phyloP scores from a whole-genome alignment of 2,113 vertebrate genomes.

The Bagarius yarrelli region DNA sequence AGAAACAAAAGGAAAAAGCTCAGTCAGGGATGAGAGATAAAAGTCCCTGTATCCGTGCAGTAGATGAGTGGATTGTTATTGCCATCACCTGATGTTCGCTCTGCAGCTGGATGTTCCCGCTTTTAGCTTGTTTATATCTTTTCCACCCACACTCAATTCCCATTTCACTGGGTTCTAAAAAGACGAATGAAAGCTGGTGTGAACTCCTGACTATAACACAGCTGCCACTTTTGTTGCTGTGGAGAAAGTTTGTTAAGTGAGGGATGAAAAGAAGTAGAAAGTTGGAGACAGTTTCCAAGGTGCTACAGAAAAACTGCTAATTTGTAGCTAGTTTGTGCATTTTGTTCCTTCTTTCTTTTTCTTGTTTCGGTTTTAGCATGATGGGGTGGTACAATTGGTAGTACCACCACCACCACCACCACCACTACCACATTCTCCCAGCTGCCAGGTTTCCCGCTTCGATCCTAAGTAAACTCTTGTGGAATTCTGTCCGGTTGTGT shows the following conservation, averaged over 20 bases:
- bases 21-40: not conserved
- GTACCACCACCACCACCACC: no score
- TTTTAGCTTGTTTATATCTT: slow-evolving; percentile 3
- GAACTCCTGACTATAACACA: not conserved
- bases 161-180: slow-evolving; percentile 1
- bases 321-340: not conserved
- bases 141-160: not conserved
- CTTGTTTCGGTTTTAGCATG: not conserved
- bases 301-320: not conserved
- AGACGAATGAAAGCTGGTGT: not conserved
- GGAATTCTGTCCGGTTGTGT: not conserved
- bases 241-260: not conserved
- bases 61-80: not conserved
- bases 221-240: slow-evolving; percentile 1
- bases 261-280: not conserved
- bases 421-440: no score
- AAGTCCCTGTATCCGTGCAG: not conserved
- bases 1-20: not conserved
- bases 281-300: not conserved
- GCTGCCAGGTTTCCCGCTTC: not conserved
- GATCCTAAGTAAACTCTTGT: not conserved
- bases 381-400: no score
- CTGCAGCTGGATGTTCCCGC: slow-evolving; percentile 19
- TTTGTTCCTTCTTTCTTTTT: not conserved
- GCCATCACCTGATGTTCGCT: slow-evolving; percentile 9